Conservation (phyloP, 2,888 invertebrate species). For the Erebia epiphron region DNA sequence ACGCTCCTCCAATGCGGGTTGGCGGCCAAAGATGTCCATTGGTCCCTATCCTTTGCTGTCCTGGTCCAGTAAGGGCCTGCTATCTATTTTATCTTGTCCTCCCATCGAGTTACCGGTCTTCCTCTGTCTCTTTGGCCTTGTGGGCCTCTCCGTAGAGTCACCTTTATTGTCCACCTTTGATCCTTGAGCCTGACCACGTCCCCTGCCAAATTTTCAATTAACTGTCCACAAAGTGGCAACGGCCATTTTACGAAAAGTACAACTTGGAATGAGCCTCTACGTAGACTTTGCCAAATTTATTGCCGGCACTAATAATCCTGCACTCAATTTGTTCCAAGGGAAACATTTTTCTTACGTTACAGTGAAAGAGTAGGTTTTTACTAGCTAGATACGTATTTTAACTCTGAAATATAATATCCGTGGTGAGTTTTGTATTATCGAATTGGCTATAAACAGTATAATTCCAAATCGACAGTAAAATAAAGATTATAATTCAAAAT, state of each 20-base stretch:
- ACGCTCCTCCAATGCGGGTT: too few species aligned
- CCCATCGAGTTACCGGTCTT: too few species aligned
- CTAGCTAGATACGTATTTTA: not conserved
- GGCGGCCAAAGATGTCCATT: too few species aligned
- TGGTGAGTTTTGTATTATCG: not conserved
- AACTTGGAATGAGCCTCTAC: conserved; percentile 15
- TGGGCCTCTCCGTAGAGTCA: too few species aligned
- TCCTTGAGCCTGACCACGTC: too few species aligned
- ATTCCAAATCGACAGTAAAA: too few species aligned
- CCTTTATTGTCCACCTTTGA: too few species aligned
- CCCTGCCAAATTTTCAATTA: conserved; percentile 3
- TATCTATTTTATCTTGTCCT: too few species aligned
- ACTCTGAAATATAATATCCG: not conserved
- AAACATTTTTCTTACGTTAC: conserved; percentile 27
- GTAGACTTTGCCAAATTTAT: conserved; percentile 26
- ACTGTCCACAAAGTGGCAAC: not conserved
- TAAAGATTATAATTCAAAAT: too few species aligned
- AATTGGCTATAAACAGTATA: not conserved
- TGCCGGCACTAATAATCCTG: conserved; percentile 31
- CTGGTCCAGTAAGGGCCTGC: too few species aligned
- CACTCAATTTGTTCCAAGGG: conserved; percentile 22
- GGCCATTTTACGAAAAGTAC: conserved; percentile 19
- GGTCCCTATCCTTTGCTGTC: too few species aligned
- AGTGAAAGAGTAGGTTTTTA: not conserved
- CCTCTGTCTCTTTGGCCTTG: too few species aligned